Evolutionary conservation across 2,797 vertebrate species (phyloP), one percentile per base, ranked within the genome.

Genomic region (Myoxocephalus aenaeus): DNA sequence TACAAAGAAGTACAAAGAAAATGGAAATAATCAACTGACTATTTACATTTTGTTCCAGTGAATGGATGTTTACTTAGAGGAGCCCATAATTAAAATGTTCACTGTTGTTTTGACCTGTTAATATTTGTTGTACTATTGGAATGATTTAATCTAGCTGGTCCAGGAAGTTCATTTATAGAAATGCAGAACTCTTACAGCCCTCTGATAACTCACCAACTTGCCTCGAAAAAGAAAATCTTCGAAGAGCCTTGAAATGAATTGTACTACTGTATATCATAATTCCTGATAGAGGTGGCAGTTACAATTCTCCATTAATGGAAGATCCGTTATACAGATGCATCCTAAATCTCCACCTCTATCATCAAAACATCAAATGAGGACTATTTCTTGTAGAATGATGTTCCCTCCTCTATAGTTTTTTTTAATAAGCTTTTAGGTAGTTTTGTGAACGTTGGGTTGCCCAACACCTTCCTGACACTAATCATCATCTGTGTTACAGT

Each of bases 131-230:
- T 44, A 11, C 11, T 29, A 10, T 2, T 18, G 22, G 1, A 15
- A 8, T 65, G 22, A 22, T 66, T 12, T 46, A 15, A 44, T 56
- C 27, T 34, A 34, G 1, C n/a, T 29, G 10, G 9, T 69, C 9
- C 56, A 79, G 78, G 78, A 81, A 56, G 53, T 56, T 56, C 2
- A 7, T 56, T 29, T 29, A 15, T 56, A 29, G 22, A 27, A 56
- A 56, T 27, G 53, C 53, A 29, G 13, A 56, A 56, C 25, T 56
- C 53, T 54, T 15, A 25, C 10, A 51, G 10, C n/a, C n/a, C 20
- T 14, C 53, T 54, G 53, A 54, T 15, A 14, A 54, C 51, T 54
- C 12, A 54, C 11, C 51, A 25, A 54, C 51, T 14, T 54, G 5
- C 53, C 25, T 56, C 25, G 25, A 56, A 56, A 56, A 27, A 13